A percentile compares a stretch with the other conserved stretches of the same genome.
Conservation (phyloP, 2,797 vertebrate genomes). For the Anguilla anguilla region DNA sequence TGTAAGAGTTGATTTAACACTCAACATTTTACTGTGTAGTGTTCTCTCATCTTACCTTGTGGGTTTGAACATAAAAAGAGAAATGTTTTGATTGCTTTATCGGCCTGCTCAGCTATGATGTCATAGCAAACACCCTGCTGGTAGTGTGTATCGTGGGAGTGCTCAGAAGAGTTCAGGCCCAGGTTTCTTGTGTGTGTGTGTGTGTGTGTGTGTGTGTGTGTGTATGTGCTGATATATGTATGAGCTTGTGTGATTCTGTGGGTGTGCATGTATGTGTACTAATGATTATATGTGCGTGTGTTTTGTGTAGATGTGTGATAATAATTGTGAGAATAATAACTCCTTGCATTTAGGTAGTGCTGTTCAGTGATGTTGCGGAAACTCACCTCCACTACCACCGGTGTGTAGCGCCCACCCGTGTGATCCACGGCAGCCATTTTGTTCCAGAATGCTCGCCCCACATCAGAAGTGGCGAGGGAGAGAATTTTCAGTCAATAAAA, state of each 20-base stretch:
- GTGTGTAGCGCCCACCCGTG: too few species aligned
- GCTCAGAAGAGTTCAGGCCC: not conserved
- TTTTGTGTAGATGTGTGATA: not conserved
- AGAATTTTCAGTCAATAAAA: too few species aligned
- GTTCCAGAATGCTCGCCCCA: too few species aligned
- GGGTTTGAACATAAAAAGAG: not conserved
- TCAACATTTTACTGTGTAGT: not conserved
- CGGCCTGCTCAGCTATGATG: conserved; percentile 4
- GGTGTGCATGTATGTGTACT: not conserved
- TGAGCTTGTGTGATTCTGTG: not conserved
- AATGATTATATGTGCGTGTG: not conserved
- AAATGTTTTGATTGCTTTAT: not conserved
- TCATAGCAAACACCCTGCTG: not conserved
- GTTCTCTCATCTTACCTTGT: not conserved
- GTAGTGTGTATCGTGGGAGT: not conserved
- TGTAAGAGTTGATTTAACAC: too few species aligned
- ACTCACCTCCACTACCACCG: too few species aligned
- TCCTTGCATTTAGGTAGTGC: too few species aligned
- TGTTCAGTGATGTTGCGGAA: too few species aligned
- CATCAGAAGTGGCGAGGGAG: too few species aligned
- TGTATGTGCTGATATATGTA: not conserved
- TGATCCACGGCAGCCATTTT: too few species aligned
- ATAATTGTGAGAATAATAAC: too few species aligned
- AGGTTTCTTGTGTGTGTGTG: not conserved
- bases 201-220: not conserved